A percentile compares a stretch with the other conserved stretches of the same genome.
Conservation (phyloP, 2,888 invertebrate species). For the Campoplex nolae region DNA sequence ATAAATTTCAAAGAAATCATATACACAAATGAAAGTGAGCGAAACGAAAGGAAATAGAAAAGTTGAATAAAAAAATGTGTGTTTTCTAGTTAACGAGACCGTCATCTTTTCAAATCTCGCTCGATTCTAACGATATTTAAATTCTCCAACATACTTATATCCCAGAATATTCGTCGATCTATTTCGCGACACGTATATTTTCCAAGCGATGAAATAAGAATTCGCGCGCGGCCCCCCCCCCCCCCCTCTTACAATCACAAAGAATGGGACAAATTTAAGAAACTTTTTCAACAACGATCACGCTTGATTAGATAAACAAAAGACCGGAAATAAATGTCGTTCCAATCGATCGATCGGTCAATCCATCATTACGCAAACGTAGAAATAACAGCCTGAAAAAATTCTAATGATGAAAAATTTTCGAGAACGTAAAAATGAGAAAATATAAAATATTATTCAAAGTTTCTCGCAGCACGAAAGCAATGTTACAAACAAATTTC, state of each 20-base stretch:
- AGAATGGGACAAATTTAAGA: conserved; percentile 7
- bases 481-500: conserved; percentile 50
- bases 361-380: conserved; percentile 13
- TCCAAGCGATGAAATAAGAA: conserved; percentile 8
- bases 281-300: conserved; percentile 39
- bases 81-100: conserved; percentile 63
- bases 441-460: not conserved
- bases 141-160: conserved; percentile 25
- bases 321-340: not conserved
- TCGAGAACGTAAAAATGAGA: conserved; percentile 8
- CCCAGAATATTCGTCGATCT: conserved; percentile 48
- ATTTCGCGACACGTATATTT: not conserved
- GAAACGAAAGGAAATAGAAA: not conserved
- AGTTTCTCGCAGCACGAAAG: conserved; percentile 31
- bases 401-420: not conserved
- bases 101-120: conserved; percentile 49
- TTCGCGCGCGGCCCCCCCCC: conserved; percentile 29
- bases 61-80: conserved; percentile 35
- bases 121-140: conserved; percentile 50
- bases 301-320: conserved; percentile 15
- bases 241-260: conserved; percentile 42
- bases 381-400: not conserved
- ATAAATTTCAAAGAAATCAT: not conserved
- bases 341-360: conserved; percentile 20
- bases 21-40: not conserved